These are phyloP conservation scores for Euglossa dilemma DNA, from an alignment of 1,140 invertebrate genomes.

Conservation along the genomic window DNA sequence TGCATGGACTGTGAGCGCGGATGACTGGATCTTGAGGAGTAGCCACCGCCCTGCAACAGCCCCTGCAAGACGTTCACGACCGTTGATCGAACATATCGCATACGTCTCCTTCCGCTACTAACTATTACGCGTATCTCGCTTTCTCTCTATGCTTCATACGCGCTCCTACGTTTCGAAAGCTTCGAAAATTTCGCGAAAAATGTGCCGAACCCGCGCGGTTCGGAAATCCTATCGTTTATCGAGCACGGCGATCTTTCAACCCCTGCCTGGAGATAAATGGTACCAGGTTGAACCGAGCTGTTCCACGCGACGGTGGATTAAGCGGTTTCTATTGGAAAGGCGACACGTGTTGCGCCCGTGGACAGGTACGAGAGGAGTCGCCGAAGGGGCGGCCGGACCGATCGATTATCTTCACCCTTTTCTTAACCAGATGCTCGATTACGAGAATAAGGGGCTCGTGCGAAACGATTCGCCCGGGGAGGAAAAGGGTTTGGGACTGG, in stretches of 20 bases:
- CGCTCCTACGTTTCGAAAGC: not conserved
- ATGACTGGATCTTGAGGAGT: slow-evolving; percentile 79
- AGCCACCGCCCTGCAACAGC: slow-evolving; percentile 80
- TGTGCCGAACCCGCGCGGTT: no score
- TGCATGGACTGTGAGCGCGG: slow-evolving; percentile 81
- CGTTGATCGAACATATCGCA: slow-evolving; percentile 47
- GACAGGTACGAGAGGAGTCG: slow-evolving; percentile 54
- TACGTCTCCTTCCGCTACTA: not conserved
- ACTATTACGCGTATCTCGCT: not conserved
- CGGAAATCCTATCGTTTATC: not conserved
- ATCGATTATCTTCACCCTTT: slow-evolving; percentile 79
- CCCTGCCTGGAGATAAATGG: slow-evolving; percentile 1
- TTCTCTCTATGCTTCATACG: no score
- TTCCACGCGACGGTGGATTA: not conserved
- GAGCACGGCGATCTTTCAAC: not conserved
- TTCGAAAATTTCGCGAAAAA: not conserved
- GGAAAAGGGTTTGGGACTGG: slow-evolving; percentile 71
- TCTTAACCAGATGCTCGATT: slow-evolving; percentile 70
- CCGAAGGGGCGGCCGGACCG: slow-evolving; percentile 47
- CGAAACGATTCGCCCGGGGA: slow-evolving; percentile 58
- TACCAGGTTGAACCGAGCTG: not conserved
- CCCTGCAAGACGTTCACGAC: slow-evolving; percentile 77
- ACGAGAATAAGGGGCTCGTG: slow-evolving; percentile 67
- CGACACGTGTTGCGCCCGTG: slow-evolving; percentile 60
- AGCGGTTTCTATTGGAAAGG: slow-evolving; percentile 22